Percentiles rank a stretch among this genome's conserved stretches.
Evolutionary conservation across 2,113 vertebrate species (phyloP).

Genomic region (Neopipo cinnamomea): DNA sequence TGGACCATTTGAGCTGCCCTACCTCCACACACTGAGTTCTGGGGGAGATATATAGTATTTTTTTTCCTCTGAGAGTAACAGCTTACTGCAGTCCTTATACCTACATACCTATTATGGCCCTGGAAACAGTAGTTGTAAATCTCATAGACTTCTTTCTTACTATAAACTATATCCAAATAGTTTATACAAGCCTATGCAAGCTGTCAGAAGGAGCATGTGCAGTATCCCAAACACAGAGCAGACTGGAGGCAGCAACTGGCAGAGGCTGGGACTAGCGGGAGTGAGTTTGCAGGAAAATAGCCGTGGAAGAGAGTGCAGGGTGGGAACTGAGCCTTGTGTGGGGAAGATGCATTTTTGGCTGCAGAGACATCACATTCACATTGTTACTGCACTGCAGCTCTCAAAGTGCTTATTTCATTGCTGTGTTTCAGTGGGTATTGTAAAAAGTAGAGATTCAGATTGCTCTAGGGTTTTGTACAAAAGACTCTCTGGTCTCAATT

Average conservation of each 20-base stretch:
- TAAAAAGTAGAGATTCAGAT: not conserved
- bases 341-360: not conserved
- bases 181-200: constrained; percentile 32
- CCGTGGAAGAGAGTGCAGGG: not conserved
- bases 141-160: not conserved
- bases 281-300: not conserved
- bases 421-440: not conserved
- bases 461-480: not conserved
- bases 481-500: not conserved
- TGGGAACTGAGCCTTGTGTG: not conserved
- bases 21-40: not conserved
- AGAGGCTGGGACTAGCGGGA: not conserved
- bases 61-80: not conserved
- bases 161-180: constrained; percentile 32
- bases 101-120: constrained; percentile 58
- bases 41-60: not conserved
- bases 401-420: not conserved
- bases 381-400: fast-evolving
- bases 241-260: fast-evolving
- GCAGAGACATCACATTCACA: fast-evolving
- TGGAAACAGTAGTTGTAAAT: constrained; percentile 64
- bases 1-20: not conserved
- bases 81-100: not conserved
- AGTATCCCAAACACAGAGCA: not conserved
- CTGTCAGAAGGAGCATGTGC: constrained; percentile 45